Evolutionary conservation across 2,888 invertebrate species (phyloP).

Genomic region (Orgyia antiqua): DNA sequence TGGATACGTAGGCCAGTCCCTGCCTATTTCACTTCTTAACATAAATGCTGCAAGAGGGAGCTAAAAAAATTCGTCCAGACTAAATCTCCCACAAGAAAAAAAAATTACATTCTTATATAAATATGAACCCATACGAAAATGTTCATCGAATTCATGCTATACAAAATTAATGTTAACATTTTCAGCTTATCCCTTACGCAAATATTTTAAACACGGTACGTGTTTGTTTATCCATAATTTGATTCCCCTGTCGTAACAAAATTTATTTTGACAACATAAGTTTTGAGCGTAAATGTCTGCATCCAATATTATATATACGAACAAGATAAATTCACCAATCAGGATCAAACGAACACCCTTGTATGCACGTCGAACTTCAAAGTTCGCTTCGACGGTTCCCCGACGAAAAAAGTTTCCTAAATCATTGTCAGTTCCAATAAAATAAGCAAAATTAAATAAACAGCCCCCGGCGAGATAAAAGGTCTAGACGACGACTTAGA

Average conservation of each 20-base stretch:
- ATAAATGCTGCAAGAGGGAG: too few species aligned
- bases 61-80: too few species aligned
- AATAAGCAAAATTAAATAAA: slow-evolving; percentile 74
- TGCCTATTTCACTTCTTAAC: too few species aligned
- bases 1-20: too few species aligned
- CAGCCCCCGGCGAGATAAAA: slow-evolving; percentile 67
- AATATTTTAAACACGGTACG: slow-evolving; percentile 33
- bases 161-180: too few species aligned
- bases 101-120: too few species aligned
- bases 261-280: slow-evolving; percentile 52
- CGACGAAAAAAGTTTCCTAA: slow-evolving; percentile 51
- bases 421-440: slow-evolving; percentile 74
- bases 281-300: slow-evolving; percentile 36
- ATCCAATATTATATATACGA: slow-evolving; percentile 53
- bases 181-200: slow-evolving; percentile 27
- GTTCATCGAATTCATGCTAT: too few species aligned
- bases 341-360: slow-evolving; percentile 57
- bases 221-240: slow-evolving; percentile 43
- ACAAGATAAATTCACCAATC: slow-evolving; percentile 66
- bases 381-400: slow-evolving; percentile 35
- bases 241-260: slow-evolving; percentile 49
- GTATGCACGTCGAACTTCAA: slow-evolving; percentile 32
- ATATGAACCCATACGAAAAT: too few species aligned
- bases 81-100: too few species aligned
- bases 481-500: slow-evolving; percentile 65